These are phyloP conservation scores for Xestoiulus laeticollis DNA, from an alignment of 2,888 invertebrate genomes.

Conservation along the genomic window DNA sequence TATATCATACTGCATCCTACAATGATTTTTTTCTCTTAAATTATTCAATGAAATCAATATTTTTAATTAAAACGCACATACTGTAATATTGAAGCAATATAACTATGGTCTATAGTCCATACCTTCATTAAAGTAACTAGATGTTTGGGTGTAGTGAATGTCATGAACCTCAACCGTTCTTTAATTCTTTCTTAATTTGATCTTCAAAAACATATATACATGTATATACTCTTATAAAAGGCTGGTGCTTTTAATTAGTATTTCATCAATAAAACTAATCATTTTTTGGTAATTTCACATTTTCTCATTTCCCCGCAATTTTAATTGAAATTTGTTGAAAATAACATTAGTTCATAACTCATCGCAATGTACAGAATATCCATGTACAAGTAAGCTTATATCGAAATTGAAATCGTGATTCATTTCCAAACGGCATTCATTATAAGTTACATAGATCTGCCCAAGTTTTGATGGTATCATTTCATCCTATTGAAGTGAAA, in stretches of 20 bases:
- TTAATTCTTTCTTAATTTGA: not conserved
- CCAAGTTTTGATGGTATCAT: conserved; percentile 5
- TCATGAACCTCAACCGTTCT: not conserved
- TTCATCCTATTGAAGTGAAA: not conserved
- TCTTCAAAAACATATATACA: not conserved
- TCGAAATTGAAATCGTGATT: conserved; percentile 14
- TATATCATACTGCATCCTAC: not conserved
- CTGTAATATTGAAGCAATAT: not conserved
- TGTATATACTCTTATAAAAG: not conserved
- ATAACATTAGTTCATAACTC: not conserved
- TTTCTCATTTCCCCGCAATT: not conserved
- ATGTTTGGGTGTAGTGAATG: too few relatives aligned
- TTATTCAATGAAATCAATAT: not conserved
- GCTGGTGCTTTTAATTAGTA: not conserved
- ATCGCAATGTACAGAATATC: not conserved
- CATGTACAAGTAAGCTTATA: not conserved
- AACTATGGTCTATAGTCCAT: too few relatives aligned
- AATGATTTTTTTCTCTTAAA: not conserved
- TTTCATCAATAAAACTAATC: not conserved
- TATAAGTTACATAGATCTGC: conserved; percentile 27
- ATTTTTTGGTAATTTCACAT: not conserved
- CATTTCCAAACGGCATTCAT: not conserved
- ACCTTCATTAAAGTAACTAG: too few relatives aligned
- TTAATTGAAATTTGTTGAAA: not conserved
- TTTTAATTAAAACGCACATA: not conserved